Base-by-base conservation (phyloP, 2,797 vertebrate genomes). In the Cirrhinus molitorella region DNA sequence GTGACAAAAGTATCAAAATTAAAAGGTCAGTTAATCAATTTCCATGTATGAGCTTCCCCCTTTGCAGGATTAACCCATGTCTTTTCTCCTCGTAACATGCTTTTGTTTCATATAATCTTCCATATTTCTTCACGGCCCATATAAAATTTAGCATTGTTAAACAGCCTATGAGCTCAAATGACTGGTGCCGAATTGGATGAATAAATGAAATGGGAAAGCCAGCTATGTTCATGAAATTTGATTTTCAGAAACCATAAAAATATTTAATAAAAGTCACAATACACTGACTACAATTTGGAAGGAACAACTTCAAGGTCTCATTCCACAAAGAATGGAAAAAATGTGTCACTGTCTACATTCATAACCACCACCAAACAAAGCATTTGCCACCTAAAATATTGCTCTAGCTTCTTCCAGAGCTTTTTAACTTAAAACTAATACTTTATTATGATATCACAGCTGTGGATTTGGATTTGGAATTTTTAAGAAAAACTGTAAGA, bases 61-160 rank as follows among this genome's bases (percentile, higher is more conserved):
- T 78, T 37, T 28, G 82, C 79, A 79, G 66, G 83, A 84, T 84
- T 47, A 86, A 78, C 31, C 82, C 74, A 65, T 76, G 55, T 68
- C 68, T 43, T 79, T 83, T 67, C 85, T 85, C 43, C 67, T 57
- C 43, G 37, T 63, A 70, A 84, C 51, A 78, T 79, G 59, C 21
- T 65, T 51, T 49, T 71, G n/a, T 71, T 45, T 66, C 23, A 53
- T 43, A 65, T 51, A 55, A 77, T 79, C 76, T 25, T 63, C 47
- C 25, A 45, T 12, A 71, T 53, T 59, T 67, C 43, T 85, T 53
- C 65, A 68, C 8, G 34, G 23, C 23, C 49, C 21, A 55, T 40
- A 17, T 55, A 55, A 57, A 65, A 78, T 81, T 3, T 65, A 9
- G 61, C 31, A 14, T 28, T n/a, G 21, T 67, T 28, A 81, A 78